These are phyloP conservation scores for Molossus molossus DNA, from an alignment of 2,797 vertebrate genomes.

Conservation along the genomic window DNA sequence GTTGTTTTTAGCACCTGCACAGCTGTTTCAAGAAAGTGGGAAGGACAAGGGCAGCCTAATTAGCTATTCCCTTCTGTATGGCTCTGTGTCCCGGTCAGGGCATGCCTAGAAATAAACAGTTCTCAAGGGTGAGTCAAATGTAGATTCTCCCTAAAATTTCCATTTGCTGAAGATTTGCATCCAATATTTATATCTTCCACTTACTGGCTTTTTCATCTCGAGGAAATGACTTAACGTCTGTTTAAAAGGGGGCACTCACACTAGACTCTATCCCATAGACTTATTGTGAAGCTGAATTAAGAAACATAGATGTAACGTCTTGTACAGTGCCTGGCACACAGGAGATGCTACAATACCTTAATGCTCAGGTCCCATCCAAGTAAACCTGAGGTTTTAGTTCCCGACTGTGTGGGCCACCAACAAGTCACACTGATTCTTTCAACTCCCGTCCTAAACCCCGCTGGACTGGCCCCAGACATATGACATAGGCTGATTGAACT, in stretches of 20 bases:
- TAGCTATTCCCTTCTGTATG: neutral
- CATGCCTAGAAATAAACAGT: neutral
- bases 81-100: neutral
- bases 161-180: constrained; percentile 10
- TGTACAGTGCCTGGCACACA: neutral
- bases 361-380: neutral
- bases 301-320: constrained; percentile 40
- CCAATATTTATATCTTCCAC: neutral
- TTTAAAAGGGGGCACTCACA: neutral
- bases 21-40: neutral
- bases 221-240: constrained; percentile 36
- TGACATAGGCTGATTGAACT: constrained; percentile 73
- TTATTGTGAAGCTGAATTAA: neutral
- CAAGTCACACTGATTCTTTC: constrained; percentile 68
- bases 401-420: constrained; percentile 77
- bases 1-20: neutral
- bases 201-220: constrained; percentile 44
- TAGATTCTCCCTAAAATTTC: neutral
- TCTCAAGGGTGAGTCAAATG: neutral
- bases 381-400: neutral
- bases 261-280: neutral
- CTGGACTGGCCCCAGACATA: constrained; percentile 80
- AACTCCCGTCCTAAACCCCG: constrained; percentile 56
- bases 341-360: neutral
- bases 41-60: neutral